Evolutionary conservation across 1,140 invertebrate genomes (phyloP).

Genomic region (Vollenhovia emeryi): DNA sequence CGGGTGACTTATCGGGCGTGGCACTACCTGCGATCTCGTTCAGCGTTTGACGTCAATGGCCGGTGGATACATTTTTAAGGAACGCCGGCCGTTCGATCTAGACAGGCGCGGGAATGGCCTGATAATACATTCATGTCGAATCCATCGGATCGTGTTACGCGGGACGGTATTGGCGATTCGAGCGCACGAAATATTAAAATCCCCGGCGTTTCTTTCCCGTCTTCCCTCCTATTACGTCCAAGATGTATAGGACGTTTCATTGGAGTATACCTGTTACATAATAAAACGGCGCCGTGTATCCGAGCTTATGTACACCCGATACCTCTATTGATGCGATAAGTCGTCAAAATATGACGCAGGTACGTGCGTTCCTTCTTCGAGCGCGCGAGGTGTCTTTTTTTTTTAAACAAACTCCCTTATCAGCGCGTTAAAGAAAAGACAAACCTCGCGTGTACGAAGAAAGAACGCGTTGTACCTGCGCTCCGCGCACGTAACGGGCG

Average conservation of each 20-base stretch:
- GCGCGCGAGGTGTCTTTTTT: neutral
- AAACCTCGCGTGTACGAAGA: too few relatives aligned
- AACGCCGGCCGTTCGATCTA: slow-evolving; percentile 54
- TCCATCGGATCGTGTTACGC: slow-evolving; percentile 54
- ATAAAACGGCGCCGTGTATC: neutral
- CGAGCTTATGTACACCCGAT: neutral
- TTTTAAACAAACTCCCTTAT: neutral
- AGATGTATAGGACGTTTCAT: slow-evolving; percentile 7
- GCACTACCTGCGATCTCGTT: slow-evolving; percentile 52
- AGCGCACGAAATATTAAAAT: slow-evolving; percentile 48
- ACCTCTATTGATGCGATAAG: neutral
- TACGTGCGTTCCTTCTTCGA: neutral
- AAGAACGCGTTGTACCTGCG: too few relatives aligned
- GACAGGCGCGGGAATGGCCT: slow-evolving; percentile 42
- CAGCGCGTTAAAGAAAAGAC: neutral
- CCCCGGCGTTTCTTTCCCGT: neutral
- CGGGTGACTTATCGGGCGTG: slow-evolving; percentile 53
- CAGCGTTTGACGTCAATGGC: slow-evolving; percentile 66
- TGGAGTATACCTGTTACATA: neutral
- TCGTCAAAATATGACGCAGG: neutral
- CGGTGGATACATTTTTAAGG: slow-evolving; percentile 63
- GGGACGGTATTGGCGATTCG: slow-evolving; percentile 48
- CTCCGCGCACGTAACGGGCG: too few relatives aligned
- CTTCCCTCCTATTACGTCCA: neutral
- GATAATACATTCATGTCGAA: slow-evolving; percentile 52